Base-by-base conservation (phyloP, 1,140 invertebrate species). In the Cyclina sinensis region DNA sequence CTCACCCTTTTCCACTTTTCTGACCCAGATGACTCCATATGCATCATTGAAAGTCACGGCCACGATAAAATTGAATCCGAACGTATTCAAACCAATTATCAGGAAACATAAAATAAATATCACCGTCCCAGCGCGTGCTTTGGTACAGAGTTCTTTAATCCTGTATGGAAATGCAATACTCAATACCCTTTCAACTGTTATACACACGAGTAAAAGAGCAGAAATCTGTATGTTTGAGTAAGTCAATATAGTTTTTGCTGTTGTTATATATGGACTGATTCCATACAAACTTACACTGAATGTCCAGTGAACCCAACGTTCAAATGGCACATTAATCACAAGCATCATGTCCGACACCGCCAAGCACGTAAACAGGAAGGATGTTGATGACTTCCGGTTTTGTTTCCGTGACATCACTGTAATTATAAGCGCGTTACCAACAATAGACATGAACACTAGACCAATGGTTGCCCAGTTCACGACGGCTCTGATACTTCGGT, bases 201-300 rank as follows among this genome's bases (percentile, higher is more conserved):
- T 51, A 16, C 73, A 48, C 9, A 73, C 68, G 3, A 73, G 39
- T 11, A 73, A 32, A 32, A 32, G 39, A 16, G 68, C 9, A 9
- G 73, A 76, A 0, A 76, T 39, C 39, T 76, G 73, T 16, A 76
- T 76, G 39, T 76, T 76, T 5, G 73, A n/a, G 24, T 76, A 76
- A 5, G 73, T 76, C 11, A n/a, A 12, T 0, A 48, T 24, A 30
- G 32, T 46, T 51, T 76, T 76, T 30, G 27, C n/a, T 27, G 39
- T 48, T 16, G 73, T 48, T 12, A 76, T 35, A 46, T 48, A 46
- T 12, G 43, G 3, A 48, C 43, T 48, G 21, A 76, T 48, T 7
- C 39, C 43, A 48, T 76, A 76, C 14, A 76, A 12, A 51, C 46
- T 48, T 0, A 76, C 11, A 9, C 30, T 24, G 16, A 21, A 48